These are phyloP conservation scores for Strix occidentalis DNA, from an alignment of 2,797 vertebrate genomes.

Conservation along the genomic window DNA sequence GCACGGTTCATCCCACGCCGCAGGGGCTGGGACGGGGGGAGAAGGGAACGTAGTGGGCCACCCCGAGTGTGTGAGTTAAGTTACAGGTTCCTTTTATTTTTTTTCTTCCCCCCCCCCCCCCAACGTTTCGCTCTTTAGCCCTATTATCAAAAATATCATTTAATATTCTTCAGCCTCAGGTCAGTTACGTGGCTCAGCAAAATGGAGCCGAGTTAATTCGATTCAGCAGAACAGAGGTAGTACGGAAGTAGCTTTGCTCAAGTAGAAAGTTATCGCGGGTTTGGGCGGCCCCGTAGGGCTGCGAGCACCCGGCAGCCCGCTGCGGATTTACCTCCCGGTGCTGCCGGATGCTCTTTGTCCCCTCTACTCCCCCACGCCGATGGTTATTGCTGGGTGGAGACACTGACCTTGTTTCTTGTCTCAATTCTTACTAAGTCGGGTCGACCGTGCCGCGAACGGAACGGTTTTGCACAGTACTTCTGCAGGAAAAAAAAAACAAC, in stretches of 20 bases:
- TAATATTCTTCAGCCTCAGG: conserved; percentile 39
- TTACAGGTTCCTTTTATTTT: too few relatives aligned
- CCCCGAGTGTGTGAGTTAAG: background rate
- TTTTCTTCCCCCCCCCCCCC: background rate
- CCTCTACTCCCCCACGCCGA: background rate
- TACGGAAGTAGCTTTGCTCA: conserved; percentile 23
- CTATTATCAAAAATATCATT: conserved; percentile 29
- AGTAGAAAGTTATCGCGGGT: background rate
- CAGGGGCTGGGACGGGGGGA: background rate
- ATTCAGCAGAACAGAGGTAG: conserved; percentile 68
- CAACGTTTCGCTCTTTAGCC: background rate
- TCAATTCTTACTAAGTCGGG: background rate
- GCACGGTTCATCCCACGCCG: background rate
- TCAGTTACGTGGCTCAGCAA: conserved; percentile 75
- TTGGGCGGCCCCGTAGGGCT: background rate
- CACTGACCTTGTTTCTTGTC: background rate
- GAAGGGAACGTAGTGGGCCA: background rate
- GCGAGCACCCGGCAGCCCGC: background rate
- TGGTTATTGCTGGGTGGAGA: background rate
- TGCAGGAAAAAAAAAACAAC: background rate
- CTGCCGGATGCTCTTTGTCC: background rate
- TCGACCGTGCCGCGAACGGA: background rate
- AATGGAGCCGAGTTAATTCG: conserved; percentile 65
- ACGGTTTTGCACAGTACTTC: background rate
- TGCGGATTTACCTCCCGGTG: background rate